These are phyloP conservation scores for Poeciliopsis presidionis DNA, from an alignment of 2,797 vertebrate species.

Conservation along the genomic window DNA sequence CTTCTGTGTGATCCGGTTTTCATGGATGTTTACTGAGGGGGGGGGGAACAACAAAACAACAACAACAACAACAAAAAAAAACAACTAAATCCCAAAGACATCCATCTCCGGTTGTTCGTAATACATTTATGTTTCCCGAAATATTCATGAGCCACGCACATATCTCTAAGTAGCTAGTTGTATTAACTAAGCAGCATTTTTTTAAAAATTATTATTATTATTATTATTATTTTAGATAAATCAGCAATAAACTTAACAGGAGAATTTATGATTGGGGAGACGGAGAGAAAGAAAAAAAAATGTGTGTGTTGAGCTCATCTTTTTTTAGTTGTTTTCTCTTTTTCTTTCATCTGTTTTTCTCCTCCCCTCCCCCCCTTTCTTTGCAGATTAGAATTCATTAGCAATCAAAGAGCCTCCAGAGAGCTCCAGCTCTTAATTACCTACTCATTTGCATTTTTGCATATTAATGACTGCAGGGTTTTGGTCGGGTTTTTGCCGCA, in stretches of 20 bases:
- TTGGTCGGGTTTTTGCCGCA: conserved; percentile 84
- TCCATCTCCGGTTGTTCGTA: conserved; percentile 18
- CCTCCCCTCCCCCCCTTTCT: conserved; percentile 80
- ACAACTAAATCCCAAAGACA: conserved; percentile 18
- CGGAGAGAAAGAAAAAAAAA: conserved; percentile 12
- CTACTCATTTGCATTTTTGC: conserved; percentile 97
- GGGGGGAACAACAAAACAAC: not conserved
- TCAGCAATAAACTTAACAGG: conserved; percentile 30
- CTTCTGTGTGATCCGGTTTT: conserved; percentile 32
- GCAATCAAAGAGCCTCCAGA: conserved; percentile 90
- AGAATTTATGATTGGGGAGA: conserved; percentile 53
- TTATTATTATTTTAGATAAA: not conserved
- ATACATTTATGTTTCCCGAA: conserved; percentile 26
- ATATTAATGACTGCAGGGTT: conserved; percentile 95
- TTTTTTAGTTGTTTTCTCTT: conserved; percentile 73
- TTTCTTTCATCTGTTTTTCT: conserved; percentile 81
- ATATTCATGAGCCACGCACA: conserved; percentile 5
- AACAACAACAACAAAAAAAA: too few species aligned
- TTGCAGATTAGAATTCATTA: conserved; percentile 90
- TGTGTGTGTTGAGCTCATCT: conserved; percentile 51
- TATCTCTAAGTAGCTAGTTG: conserved; percentile 22
- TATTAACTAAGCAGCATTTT: conserved; percentile 4
- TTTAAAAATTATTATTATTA: too few species aligned
- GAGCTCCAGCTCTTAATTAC: conserved; percentile 91
- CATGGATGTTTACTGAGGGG: conserved; percentile 1